Evolutionary conservation across 2,113 vertebrate genomes (phyloP), one percentile per base, ranked within the genome.

Genomic region (Donacobius atricapilla): DNA sequence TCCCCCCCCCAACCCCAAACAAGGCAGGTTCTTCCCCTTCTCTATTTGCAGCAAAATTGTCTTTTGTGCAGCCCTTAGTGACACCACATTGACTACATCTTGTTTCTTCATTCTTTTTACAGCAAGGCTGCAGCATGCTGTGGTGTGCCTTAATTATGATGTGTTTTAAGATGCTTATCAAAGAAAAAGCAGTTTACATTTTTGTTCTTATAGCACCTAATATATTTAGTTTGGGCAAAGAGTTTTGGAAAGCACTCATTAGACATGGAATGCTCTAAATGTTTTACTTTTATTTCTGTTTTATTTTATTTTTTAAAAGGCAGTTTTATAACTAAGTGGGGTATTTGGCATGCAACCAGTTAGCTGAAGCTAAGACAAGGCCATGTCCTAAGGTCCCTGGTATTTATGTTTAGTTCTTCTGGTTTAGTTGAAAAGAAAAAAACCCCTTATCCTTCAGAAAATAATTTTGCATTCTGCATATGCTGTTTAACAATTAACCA

Each of bases 111-210:
- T 68, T 79, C 30, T 56, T 86, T 86, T 88, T 45, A 79, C 50
- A 69, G 45, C 0, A 0, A 53, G 13, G 25, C 7, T 48, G 84
- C 33, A n/a, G 57, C 39, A 22, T 40, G 39, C 40, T 76, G 23
- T n/a, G 16, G 14, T 70, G 22, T 68, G 61, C 81, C 48, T 81
- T 91, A 68, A 91, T 84, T 83, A 87, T 13, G 7, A 25, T 58
- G 48, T 60, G 39, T 77, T 93, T 83, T 71, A 89, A 89, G 71
- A 95, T 51, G 80, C 39, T 89, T 94, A 76, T 78, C 64, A 85
- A 91, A 87, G 77, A 51, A 96, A 94, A 89, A 83, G 13, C 39
- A 31, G 47, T 73, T 94, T 65, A 66, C 53, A 47, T 86, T 88
- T 92, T 86, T 88, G 39, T 69, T 83, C 35, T 90, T 58, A 11